Base-by-base conservation (phyloP, 1,140 invertebrate species). In the Sycophila sp. region DNA sequence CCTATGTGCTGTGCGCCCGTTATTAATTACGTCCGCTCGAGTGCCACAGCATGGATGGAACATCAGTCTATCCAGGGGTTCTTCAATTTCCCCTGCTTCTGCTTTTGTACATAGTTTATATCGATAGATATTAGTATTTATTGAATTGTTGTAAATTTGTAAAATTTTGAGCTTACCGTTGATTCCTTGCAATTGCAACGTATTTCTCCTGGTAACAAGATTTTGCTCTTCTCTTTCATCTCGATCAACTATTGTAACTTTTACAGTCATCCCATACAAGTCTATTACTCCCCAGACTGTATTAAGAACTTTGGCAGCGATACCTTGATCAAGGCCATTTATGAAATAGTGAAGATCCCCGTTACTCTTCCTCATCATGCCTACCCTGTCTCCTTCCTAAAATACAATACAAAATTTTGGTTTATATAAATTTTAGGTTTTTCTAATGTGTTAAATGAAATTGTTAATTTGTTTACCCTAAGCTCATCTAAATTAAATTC, bases 221-320 rank as follows among this genome's bases (percentile, higher is more conserved):
- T 94, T 94, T 73, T 93, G 92, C 76, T 93, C 92, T 76, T 94
- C 92, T 10, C 91, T 86, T 78, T 94, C 92, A 82, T 94, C 93
- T 4, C 92, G 86, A 84, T 94, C 93, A 2, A 94, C 92, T 56
- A 94, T 94, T 2, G 93, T 94, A 13, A 95, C 93, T 88, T 97
- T 98, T 1, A 97, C 96, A 24, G 96, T 97, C 94, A 97, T 98
- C 24, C 97, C 97, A 83, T 98, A 98, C 38, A 98, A 86, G 87
- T 98, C 96, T 26, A 98, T 93, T 30, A 98, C 96, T 28, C 95
- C 96, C 93, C 94, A 98, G 1, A 98, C 90, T 51, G 89, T 89
- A 24, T 88, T 76, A 0, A 93, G 91, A 15, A 97, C 91, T 71
- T 91, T 90, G 0, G 95, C 94, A 1, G 96, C 96, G 2, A 96